Conservation (phyloP, 2,797 vertebrate genomes). For the Aplochiton taeniatus region DNA sequence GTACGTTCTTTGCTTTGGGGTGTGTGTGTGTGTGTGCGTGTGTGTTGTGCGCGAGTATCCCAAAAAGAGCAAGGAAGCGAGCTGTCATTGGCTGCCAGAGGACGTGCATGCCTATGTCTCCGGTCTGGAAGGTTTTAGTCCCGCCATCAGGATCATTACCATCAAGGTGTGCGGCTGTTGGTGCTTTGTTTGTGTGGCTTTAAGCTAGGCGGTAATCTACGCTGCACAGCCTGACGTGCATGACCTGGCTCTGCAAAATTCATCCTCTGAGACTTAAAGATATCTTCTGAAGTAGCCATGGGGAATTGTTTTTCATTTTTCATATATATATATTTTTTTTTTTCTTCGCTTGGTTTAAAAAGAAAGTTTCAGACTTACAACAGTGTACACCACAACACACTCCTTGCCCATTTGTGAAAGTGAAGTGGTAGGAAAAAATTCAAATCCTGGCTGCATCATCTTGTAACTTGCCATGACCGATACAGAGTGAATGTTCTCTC, state of each 20-base stretch:
- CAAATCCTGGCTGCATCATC: too few relatives aligned
- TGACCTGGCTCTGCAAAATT: constrained; percentile 37
- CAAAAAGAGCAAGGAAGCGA: background rate
- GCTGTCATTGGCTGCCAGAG: background rate
- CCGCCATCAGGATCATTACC: constrained; percentile 32
- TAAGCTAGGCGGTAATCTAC: constrained; percentile 45
- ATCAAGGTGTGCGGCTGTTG: constrained; percentile 46
- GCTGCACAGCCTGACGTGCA: constrained; percentile 52
- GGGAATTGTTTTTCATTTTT: constrained; percentile 19
- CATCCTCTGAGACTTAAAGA: constrained; percentile 49
- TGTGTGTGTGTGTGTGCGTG: constrained; percentile 15
- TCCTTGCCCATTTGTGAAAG: background rate
- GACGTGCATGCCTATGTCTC: constrained; percentile 33
- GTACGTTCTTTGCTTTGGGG: background rate
- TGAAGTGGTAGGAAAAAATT: background rate
- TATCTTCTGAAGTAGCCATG: constrained; percentile 18
- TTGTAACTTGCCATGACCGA: too few relatives aligned
- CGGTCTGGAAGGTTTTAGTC: constrained; percentile 47
- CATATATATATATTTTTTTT: too few relatives aligned
- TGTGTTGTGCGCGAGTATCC: too few relatives aligned
- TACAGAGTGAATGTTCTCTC: background rate
- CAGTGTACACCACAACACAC: too few relatives aligned
- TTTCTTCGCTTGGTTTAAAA: too few relatives aligned
- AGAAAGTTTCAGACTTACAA: background rate
- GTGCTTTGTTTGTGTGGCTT: constrained; percentile 53